Evolutionary conservation across 2,888 invertebrate genomes (phyloP).

Genomic region (Bombyx huttoni): DNA sequence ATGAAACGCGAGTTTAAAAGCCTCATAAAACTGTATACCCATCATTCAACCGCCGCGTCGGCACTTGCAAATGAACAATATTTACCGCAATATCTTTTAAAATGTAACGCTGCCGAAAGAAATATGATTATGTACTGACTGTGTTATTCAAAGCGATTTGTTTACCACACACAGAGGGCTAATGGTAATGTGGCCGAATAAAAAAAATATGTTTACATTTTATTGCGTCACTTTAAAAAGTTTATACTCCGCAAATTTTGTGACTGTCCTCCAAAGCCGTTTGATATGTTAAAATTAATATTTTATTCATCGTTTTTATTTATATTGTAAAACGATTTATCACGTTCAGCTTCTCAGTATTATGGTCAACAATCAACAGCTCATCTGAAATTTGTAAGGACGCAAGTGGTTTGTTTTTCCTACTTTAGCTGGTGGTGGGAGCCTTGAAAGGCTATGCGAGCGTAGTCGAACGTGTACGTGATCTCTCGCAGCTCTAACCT

Average conservation of each 20-base stretch:
- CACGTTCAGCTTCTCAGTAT: no score
- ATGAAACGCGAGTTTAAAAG: neutral
- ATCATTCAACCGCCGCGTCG: no score
- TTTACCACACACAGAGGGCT: neutral
- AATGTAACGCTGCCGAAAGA: neutral
- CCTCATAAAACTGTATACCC: slow-evolving; percentile 1
- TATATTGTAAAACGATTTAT: no score
- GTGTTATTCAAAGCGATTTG: neutral
- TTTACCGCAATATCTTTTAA: neutral
- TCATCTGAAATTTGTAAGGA: no score
- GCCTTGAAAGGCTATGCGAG: no score
- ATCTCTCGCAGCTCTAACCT: no score
- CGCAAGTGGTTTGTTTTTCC: no score
- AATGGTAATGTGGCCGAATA: neutral
- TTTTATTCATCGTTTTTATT: neutral
- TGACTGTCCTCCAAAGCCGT: neutral
- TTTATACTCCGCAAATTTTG: neutral
- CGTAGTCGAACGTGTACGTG: no score
- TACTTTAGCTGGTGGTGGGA: no score
- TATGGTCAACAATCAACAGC: no score
- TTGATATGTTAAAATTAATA: neutral
- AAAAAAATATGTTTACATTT: neutral
- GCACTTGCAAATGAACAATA: neutral
- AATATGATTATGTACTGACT: neutral
- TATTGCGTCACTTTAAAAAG: neutral